Evolutionary conservation across 1,140 invertebrate genomes (phyloP).

Genomic region (Zaprionus inermis): DNA sequence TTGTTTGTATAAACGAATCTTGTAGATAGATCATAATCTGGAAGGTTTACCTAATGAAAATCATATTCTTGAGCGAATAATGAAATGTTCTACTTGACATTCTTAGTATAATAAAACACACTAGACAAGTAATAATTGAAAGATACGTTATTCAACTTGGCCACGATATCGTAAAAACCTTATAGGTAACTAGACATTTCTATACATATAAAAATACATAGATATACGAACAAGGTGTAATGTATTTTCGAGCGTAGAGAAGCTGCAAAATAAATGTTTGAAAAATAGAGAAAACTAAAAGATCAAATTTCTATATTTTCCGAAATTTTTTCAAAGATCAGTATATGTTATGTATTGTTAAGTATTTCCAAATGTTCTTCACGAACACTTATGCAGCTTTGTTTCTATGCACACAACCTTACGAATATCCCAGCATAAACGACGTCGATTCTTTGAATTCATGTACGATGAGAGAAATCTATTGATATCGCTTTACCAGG

Average conservation of each 20-base stretch:
- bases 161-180: not conserved
- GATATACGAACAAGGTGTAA: not conserved
- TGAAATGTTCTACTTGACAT: not conserved
- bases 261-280: not conserved
- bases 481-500: not conserved
- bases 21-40: not conserved
- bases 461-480: not conserved
- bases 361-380: not conserved
- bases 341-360: not conserved
- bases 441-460: not conserved
- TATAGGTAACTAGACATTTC: not conserved
- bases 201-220: not conserved
- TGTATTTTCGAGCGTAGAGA: no score
- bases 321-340: not conserved
- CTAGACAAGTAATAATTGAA: not conserved
- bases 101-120: not conserved
- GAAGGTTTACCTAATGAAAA: not conserved
- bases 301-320: not conserved
- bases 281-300: not conserved
- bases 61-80: not conserved
- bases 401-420: not conserved
- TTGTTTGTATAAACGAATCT: not conserved
- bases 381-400: not conserved
- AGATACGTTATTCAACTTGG: not conserved
- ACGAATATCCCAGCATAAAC: not conserved